Conservation (phyloP, 2,888 invertebrate species). For the Leptopterna dolabrata region DNA sequence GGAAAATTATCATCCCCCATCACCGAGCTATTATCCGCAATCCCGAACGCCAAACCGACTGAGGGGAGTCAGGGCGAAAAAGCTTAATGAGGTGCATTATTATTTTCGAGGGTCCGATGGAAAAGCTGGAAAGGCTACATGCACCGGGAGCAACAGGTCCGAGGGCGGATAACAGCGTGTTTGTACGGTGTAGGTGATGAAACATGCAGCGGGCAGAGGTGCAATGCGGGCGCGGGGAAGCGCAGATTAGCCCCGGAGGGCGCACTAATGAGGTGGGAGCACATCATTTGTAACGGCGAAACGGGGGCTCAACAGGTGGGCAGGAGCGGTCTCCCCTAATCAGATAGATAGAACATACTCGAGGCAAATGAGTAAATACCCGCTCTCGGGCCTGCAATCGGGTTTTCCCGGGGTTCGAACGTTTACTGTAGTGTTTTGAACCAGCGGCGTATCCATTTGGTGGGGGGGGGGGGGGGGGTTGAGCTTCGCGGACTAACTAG, state of each 20-base stretch:
- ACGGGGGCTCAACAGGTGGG: background rate
- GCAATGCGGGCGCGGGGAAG: background rate
- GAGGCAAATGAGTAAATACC: background rate
- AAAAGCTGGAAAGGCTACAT: background rate
- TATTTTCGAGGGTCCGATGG: conserved; percentile 33
- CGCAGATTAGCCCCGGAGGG: background rate
- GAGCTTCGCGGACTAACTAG: too few species aligned
- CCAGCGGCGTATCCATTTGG: too few species aligned
- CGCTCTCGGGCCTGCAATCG: background rate
- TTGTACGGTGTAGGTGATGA: conserved; percentile 14
- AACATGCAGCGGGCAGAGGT: conserved; percentile 1
- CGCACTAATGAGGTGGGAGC: conserved; percentile 2
- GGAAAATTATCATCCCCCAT: background rate
- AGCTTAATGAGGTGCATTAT: conserved; percentile 45
- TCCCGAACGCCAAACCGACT: background rate
- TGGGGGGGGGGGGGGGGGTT: too few species aligned
- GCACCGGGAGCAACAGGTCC: conserved; percentile 24
- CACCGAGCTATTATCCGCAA: background rate
- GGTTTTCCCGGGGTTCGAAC: background rate
- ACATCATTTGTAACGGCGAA: background rate
- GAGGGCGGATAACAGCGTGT: conserved; percentile 19
- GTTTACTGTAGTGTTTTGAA: background rate
- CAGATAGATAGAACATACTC: conserved; percentile 2
- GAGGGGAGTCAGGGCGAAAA: background rate
- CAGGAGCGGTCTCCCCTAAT: background rate